Evolutionary conservation across 2,797 vertebrate genomes (phyloP).

Genomic region (Mallotus villosus): DNA sequence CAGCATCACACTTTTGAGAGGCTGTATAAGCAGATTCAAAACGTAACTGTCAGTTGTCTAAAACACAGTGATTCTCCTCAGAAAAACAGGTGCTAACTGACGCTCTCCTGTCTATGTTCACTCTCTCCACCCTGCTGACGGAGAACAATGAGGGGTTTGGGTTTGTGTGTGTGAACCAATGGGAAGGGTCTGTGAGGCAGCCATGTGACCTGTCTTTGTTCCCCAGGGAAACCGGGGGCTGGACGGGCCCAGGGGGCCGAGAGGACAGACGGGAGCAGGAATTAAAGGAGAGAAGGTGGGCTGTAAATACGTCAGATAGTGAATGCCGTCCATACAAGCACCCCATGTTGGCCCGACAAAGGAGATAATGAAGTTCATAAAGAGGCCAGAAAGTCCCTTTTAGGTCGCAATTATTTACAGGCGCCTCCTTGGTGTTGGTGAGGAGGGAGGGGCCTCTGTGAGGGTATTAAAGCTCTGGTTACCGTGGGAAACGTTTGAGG

Average conservation of each 20-base stretch:
- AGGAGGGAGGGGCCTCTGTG: slow-evolving; percentile 28
- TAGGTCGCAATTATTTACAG: slow-evolving; percentile 30
- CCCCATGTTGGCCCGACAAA: slow-evolving; percentile 50
- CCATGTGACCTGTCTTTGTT: slow-evolving; percentile 59
- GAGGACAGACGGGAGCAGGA: slow-evolving; percentile 81
- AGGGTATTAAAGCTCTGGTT: slow-evolving; percentile 28
- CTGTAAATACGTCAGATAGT: slow-evolving; percentile 60
- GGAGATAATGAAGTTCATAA: slow-evolving; percentile 53
- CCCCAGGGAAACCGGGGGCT: slow-evolving; percentile 84
- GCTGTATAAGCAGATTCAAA: not conserved
- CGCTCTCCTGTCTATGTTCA: slow-evolving; percentile 7
- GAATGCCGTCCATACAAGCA: slow-evolving; percentile 44
- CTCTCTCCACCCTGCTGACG: not conserved
- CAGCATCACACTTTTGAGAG: slow-evolving; percentile 13
- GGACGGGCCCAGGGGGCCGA: slow-evolving; percentile 80
- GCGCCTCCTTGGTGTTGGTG: slow-evolving; percentile 9
- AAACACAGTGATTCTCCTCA: not conserved
- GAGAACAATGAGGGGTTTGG: slow-evolving; percentile 48
- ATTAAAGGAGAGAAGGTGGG: slow-evolving; percentile 90
- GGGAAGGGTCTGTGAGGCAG: slow-evolving; percentile 34
- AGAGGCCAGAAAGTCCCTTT: slow-evolving; percentile 34
- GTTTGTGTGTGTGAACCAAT: slow-evolving; percentile 36
- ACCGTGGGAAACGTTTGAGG: slow-evolving; percentile 39
- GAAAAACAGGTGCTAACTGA: slow-evolving; percentile 52
- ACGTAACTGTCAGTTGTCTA: not conserved